Conservation (phyloP, 2,113 vertebrate species). For the Lichenostomus cassidix region DNA sequence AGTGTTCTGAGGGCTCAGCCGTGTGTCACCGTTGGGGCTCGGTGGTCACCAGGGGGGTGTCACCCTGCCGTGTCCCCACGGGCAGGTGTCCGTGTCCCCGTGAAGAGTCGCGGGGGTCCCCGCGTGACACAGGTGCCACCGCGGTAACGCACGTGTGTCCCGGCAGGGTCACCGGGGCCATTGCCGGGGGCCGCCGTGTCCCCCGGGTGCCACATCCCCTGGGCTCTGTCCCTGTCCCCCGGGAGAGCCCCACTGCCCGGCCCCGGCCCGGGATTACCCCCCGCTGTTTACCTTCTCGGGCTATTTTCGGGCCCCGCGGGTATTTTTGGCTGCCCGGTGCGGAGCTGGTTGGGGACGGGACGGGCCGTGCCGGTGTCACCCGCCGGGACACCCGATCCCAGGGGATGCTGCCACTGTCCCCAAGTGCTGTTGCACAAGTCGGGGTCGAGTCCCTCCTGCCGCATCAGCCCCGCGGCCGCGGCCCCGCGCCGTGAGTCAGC, state of each 20-base stretch:
- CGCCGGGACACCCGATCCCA: slow-evolving; percentile 1
- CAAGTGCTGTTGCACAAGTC: background rate
- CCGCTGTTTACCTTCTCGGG: background rate
- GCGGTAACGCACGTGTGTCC: background rate
- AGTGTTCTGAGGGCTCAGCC: background rate
- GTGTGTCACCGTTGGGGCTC: background rate
- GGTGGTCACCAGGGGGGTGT: background rate
- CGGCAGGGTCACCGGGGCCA: background rate
- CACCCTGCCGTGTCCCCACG: background rate
- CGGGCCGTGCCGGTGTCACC: background rate
- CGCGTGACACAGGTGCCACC: background rate
- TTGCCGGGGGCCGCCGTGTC: background rate
- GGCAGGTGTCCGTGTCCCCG: background rate
- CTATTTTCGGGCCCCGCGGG: background rate
- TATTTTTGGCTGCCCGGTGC: slow-evolving; percentile 15
- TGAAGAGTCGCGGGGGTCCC: background rate
- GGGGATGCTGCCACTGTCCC: background rate
- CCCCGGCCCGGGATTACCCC: background rate
- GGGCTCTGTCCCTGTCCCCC: background rate
- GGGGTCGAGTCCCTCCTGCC: background rate
- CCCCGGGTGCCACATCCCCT: background rate
- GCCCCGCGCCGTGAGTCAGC: background rate
- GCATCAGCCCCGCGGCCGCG: background rate
- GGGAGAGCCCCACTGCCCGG: background rate
- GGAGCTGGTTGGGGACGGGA: background rate